A percentile compares a stretch with the other conserved stretches of the same genome.
Conservation (phyloP, 2,888 invertebrate genomes). For the Lysandra bellargus region DNA sequence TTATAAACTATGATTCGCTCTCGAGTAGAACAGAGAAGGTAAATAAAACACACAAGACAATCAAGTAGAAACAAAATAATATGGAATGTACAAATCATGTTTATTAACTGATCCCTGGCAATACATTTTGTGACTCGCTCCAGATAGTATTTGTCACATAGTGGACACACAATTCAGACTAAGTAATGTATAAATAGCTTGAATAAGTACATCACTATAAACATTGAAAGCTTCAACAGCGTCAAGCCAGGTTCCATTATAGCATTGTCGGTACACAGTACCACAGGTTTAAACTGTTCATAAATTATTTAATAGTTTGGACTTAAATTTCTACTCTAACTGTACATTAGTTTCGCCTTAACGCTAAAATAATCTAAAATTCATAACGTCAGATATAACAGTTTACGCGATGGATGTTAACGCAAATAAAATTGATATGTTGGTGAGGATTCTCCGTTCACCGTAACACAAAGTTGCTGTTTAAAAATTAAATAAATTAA, state of each 20-base stretch:
- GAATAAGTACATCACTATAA: slow-evolving; percentile 66
- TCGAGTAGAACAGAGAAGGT: slow-evolving; percentile 60
- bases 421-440: slow-evolving; percentile 75
- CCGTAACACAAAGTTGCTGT: slow-evolving; percentile 60
- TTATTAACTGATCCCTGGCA: slow-evolving; percentile 84
- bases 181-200: slow-evolving; percentile 55
- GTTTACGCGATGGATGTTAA: slow-evolving; percentile 59
- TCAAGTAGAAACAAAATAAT: slow-evolving; percentile 84
- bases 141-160: slow-evolving; percentile 56
- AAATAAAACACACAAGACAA: slow-evolving; percentile 76
- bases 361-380: slow-evolving; percentile 80
- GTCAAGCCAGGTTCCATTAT: slow-evolving; percentile 70
- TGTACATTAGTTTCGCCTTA: slow-evolving; percentile 82
- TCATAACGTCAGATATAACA: slow-evolving; percentile 74
- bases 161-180: slow-evolving; percentile 54
- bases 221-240: slow-evolving; percentile 72
- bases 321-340: slow-evolving; percentile 81
- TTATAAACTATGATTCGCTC: slow-evolving; percentile 56
- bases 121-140: slow-evolving; percentile 76
- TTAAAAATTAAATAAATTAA: slow-evolving; percentile 64
- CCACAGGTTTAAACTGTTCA: slow-evolving; percentile 69
- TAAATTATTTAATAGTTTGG: slow-evolving; percentile 77
- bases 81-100: slow-evolving; percentile 91
- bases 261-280: slow-evolving; percentile 70
- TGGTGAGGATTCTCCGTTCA: slow-evolving; percentile 64